These are phyloP conservation scores for Dysmachus trigonus DNA, from an alignment of 2,888 invertebrate genomes.

Conservation along the genomic window DNA sequence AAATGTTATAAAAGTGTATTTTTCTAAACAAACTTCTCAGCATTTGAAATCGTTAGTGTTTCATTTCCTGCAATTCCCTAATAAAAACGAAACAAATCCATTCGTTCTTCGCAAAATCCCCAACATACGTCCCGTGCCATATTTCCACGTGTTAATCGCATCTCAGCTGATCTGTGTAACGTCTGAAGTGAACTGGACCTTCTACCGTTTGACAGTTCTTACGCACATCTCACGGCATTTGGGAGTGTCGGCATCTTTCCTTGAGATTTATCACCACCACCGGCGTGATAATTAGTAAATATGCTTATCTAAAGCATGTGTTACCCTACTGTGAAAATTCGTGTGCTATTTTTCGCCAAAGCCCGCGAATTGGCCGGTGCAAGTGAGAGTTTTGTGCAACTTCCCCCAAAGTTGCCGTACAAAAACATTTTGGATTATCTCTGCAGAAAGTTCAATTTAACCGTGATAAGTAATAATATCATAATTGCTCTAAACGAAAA, in stretches of 20 bases:
- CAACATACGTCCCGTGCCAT: background rate
- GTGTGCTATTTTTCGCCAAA: conserved; percentile 88
- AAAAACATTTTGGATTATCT: conserved; percentile 71
- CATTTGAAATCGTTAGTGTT: background rate
- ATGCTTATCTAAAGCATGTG: conserved; percentile 41
- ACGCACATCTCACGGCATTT: background rate
- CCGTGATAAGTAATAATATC: conserved; percentile 74
- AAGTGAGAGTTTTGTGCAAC: conserved; percentile 66
- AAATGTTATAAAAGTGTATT: background rate
- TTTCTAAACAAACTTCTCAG: too few relatives aligned
- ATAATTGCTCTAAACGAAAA: conserved; percentile 86
- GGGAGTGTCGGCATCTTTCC: background rate
- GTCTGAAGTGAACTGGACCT: too few relatives aligned
- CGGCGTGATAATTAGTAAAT: background rate
- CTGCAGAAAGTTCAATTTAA: conserved; percentile 71
- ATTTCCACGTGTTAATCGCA: background rate
- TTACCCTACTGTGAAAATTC: conserved; percentile 66
- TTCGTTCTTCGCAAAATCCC: background rate
- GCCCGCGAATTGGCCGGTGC: conserved; percentile 83
- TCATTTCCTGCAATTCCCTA: background rate
- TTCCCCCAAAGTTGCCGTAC: conserved; percentile 68
- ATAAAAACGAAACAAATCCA: too few relatives aligned
- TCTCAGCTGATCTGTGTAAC: background rate
- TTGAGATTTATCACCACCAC: background rate
- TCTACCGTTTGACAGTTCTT: background rate